Percentiles rank a stretch among this genome's conserved stretches.
Conservation (phyloP, 2,797 vertebrate species). For the Psittacula derbiana region DNA sequence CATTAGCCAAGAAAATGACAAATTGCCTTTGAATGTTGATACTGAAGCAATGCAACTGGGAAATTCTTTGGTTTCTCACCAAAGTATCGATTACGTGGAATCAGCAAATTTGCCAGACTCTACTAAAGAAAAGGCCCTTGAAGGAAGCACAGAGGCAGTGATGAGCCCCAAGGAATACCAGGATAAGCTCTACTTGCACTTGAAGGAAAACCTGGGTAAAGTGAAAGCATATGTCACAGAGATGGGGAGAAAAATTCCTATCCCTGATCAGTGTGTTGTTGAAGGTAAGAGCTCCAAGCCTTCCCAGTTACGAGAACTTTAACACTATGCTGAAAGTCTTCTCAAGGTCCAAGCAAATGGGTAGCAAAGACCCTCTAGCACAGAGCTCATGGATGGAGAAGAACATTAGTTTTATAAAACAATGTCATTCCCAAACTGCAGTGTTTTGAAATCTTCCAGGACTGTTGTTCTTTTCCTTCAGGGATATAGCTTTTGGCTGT, state of each 20-base stretch:
- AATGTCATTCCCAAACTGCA: neutral
- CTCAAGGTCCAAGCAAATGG: neutral
- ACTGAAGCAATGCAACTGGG: slow-evolving; percentile 28
- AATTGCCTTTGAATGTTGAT: slow-evolving; percentile 24
- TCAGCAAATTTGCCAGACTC: neutral
- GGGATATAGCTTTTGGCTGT: neutral
- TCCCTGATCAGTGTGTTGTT: slow-evolving; percentile 89
- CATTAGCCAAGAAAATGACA: slow-evolving; percentile 61
- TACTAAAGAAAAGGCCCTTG: neutral
- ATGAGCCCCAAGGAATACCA: slow-evolving; percentile 56
- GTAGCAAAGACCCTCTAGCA: neutral
- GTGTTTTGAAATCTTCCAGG: neutral
- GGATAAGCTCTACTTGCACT: slow-evolving; percentile 86
- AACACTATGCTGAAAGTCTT: neutral
- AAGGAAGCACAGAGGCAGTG: slow-evolving; percentile 21
- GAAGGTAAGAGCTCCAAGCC: slow-evolving; percentile 84
- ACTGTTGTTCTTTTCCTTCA: neutral
- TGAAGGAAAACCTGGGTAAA: slow-evolving; percentile 86
- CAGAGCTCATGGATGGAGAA: neutral
- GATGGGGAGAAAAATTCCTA: slow-evolving; percentile 84
- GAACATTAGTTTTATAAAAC: neutral
- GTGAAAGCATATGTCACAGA: slow-evolving; percentile 85
- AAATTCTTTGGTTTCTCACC: slow-evolving; percentile 22
- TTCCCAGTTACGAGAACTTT: neutral
- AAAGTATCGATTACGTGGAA: neutral